Evolutionary conservation across 2,797 vertebrate species (phyloP).

Genomic region (Pempheris klunzingeri): DNA sequence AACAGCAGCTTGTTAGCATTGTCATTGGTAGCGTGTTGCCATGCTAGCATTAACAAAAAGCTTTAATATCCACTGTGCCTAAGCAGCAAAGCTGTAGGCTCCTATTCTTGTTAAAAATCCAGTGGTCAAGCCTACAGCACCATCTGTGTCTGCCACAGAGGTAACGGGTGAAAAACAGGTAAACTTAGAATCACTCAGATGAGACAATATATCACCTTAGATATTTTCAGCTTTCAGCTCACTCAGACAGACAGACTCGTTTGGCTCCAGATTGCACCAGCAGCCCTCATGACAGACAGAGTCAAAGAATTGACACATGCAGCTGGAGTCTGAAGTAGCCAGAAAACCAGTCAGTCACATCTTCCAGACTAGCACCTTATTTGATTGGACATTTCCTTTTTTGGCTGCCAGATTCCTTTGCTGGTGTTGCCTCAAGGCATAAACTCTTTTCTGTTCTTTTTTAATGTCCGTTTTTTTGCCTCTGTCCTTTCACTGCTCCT

Average conservation of each 20-base stretch:
- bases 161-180: background rate
- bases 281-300: conserved; percentile 12
- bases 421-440: conserved; percentile 38
- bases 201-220: background rate
- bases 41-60: background rate
- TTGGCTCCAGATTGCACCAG: conserved; percentile 11
- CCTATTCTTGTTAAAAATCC: background rate
- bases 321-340: conserved; percentile 29
- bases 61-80: background rate
- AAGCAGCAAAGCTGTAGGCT: background rate
- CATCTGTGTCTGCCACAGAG: conserved; percentile 12
- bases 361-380: conserved; percentile 33
- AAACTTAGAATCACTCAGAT: background rate
- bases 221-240: conserved; percentile 7
- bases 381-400: conserved; percentile 53
- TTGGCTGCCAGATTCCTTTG: conserved; percentile 24
- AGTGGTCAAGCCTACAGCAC: background rate
- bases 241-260: background rate
- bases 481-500: conserved; percentile 18
- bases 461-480: background rate
- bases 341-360: conserved; percentile 30
- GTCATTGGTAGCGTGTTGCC: background rate
- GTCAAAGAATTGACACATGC: conserved; percentile 13
- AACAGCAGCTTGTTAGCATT: background rate
- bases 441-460: conserved; percentile 26